Evolutionary conservation across 2,888 invertebrate species (phyloP), one percentile per base, ranked within the genome.

Genomic region (Anthoptus insignis): DNA sequence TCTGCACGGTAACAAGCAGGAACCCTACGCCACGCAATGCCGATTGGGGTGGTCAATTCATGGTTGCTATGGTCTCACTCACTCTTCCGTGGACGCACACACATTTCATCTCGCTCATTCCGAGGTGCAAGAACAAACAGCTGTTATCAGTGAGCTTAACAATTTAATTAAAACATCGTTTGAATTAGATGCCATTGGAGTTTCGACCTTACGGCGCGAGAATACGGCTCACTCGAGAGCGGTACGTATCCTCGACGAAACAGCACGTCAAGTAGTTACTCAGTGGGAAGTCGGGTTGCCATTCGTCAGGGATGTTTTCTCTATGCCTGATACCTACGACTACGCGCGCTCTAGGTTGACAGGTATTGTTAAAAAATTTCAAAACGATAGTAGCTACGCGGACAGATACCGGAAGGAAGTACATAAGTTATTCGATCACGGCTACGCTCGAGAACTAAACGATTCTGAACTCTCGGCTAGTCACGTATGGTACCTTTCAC

Each of bases 251-350:
- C 39, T 74, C 14, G 73, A 76, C 7, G 63, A 72, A n/a, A 72
- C 72, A 13, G 32, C 71, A 37, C 65, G 68, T 22, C 53, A 65
- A 13, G 19, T 71, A 3, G 69, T 61, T 13, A 50, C 47, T 52
- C 58, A 61, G 14, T 76, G 73, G 74, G 72, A 74, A 32, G 70
- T 72, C 1, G 72, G 72, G 8, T 59, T 73, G 11, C 72, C 72
- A 0, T 74, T 72, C 22, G 65, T 29, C 1, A 69, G 67, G 39
- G 72, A 75, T 24, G 32, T 61, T 1, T 67, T 71, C 52, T 29
- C 24, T 22, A 54, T 72, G 66, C 73, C 73, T 3, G 67, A 70
- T 24, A 58, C 65, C 11, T 73, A 69, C 54, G 34, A 60, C 7
- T 66, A 67, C 34, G 72, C 70, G 32, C 52, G 21, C 11, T 56